Percentiles rank a stretch among this genome's conserved stretches.
phyloP scores from a whole-genome alignment of 2,888 invertebrate genomes.

The Norana najaformis region DNA sequence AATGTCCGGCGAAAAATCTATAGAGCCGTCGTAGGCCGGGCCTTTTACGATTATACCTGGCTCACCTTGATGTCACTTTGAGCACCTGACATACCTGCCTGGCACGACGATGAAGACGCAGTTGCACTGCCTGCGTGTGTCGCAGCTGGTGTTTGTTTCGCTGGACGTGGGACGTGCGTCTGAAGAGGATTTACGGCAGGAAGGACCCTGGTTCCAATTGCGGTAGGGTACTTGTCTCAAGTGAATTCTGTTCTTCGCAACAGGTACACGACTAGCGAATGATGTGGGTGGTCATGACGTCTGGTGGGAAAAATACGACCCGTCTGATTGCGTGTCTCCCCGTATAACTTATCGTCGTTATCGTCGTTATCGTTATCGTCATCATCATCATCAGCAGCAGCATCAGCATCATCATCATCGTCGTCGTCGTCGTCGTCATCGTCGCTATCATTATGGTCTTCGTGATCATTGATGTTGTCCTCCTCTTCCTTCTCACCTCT shows the following conservation, averaged over 20 bases:
- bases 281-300: too few species aligned
- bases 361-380: not conserved
- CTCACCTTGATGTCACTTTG: not conserved
- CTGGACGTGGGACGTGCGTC: not conserved
- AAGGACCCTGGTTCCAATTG: not conserved
- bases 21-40: not conserved
- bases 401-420: not conserved
- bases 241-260: not conserved
- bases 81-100: not conserved
- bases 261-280: not conserved
- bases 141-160: not conserved
- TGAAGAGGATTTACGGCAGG: not conserved
- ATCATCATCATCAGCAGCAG: not conserved
- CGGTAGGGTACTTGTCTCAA: not conserved
- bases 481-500: not conserved
- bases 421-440: not conserved
- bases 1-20: not conserved
- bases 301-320: too few species aligned
- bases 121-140: not conserved
- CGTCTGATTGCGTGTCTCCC: too few species aligned
- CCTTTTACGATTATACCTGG: not conserved
- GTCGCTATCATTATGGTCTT: not conserved
- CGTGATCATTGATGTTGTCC: not conserved
- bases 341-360: too few species aligned
- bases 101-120: not conserved